phyloP scores from a whole-genome alignment of 2,113 vertebrate species.

The Muscicapa adusta region DNA sequence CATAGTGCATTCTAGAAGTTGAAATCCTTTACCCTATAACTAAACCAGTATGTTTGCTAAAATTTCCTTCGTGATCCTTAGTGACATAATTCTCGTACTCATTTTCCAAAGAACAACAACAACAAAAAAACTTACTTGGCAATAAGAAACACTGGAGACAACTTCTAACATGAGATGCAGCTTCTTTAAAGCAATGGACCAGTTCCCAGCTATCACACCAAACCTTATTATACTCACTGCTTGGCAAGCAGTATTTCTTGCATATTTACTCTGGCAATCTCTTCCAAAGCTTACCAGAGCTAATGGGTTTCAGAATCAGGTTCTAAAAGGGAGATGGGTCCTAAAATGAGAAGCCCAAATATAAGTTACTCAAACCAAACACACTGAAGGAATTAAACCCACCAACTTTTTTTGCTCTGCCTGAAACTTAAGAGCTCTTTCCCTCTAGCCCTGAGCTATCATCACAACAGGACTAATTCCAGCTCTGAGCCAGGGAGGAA shows the following conservation, averaged over 20 bases:
- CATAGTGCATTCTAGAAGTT: neutral
- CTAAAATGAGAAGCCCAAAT: neutral
- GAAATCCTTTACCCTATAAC: neutral
- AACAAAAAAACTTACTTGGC: neutral
- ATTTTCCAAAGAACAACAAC: neutral
- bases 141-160: neutral
- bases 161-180: neutral
- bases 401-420: neutral
- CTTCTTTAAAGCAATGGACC: neutral
- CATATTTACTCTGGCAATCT: neutral
- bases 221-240: neutral
- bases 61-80: neutral
- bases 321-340: neutral
- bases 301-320: neutral
- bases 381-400: neutral
- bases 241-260: neutral
- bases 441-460: neutral
- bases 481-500: neutral
- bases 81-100: neutral
- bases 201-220: neutral
- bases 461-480: neutral
- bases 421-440: neutral
- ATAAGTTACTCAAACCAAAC: neutral
- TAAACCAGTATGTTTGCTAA: neutral
- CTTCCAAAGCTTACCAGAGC: neutral